Percentiles rank a stretch among this genome's conserved stretches.
Evolutionary conservation across 2,113 vertebrate species (phyloP).

Genomic region (Strix uralensis): DNA sequence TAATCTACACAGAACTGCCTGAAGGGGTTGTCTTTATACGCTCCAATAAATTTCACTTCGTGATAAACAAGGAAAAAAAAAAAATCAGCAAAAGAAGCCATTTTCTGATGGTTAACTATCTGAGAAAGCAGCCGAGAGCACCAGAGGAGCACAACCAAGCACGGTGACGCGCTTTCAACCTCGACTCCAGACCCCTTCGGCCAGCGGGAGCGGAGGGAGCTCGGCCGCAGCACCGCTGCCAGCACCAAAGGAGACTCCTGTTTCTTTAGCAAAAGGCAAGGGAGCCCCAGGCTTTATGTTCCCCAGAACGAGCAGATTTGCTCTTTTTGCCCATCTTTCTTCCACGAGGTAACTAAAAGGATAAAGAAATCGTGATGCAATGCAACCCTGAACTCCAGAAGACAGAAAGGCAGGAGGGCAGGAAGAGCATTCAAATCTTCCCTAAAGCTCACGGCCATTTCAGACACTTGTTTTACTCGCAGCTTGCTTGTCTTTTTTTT

Average conservation of each 20-base stretch:
- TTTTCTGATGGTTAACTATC: not conserved
- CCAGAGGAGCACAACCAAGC: not conserved
- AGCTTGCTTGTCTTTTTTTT: not conserved
- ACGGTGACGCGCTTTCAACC: fast-evolving
- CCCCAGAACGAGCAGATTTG: not conserved
- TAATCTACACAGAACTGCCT: not conserved
- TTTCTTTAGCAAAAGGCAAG: not conserved
- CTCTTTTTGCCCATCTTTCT: not conserved
- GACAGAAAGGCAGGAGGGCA: not conserved
- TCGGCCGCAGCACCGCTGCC: not conserved
- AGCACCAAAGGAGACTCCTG: no score
- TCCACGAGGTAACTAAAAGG: not conserved
- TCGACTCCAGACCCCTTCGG: not conserved
- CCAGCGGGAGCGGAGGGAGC: not conserved
- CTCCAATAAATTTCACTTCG: not conserved
- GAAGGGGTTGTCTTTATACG: not conserved
- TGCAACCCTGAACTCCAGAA: not conserved
- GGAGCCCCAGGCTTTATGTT: not conserved
- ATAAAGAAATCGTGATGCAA: not conserved
- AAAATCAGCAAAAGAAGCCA: not conserved
- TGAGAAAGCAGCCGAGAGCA: not conserved
- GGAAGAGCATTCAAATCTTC: fast-evolving
- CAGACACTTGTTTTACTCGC: not conserved
- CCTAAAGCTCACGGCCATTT: not conserved
- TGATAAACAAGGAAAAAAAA: no score